phyloP scores from a whole-genome alignment of 2,113 vertebrate species.

The Alethe diademata region DNA sequence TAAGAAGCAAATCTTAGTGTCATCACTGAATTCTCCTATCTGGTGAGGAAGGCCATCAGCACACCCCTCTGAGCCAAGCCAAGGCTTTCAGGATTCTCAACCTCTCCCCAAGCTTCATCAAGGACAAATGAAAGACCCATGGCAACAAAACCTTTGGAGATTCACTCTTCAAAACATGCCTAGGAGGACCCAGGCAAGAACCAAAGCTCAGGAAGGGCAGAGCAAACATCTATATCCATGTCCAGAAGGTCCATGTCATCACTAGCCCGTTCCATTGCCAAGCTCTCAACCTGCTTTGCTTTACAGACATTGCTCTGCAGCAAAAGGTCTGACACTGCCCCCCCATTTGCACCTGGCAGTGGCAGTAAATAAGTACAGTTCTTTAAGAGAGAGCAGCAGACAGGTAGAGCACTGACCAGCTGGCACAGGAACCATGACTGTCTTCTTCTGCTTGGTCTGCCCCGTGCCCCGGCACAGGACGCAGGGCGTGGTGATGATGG shows the following conservation, averaged over 20 bases:
- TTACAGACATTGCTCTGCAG: neutral
- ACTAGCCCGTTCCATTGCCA: neutral
- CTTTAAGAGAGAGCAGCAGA: neutral
- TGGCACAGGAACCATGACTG: slow-evolving; percentile 90
- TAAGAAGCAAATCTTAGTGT: neutral
- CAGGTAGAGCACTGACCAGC: slow-evolving; percentile 80
- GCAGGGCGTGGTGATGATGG: slow-evolving; percentile 84
- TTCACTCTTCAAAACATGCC: neutral
- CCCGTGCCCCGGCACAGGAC: slow-evolving; percentile 84
- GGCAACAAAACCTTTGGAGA: neutral
- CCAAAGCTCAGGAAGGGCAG: neutral
- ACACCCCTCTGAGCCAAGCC: neutral
- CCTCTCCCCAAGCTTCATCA: neutral
- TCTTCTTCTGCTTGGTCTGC: slow-evolving; percentile 91
- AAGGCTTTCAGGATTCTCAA: neutral
- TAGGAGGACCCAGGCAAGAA: neutral
- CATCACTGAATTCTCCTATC: neutral
- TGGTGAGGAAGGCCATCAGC: neutral
- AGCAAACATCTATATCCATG: neutral
- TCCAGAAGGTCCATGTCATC: neutral
- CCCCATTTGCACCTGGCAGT: accelerated
- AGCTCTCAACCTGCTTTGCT: neutral
- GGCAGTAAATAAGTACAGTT: neutral
- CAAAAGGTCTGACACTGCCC: accelerated
- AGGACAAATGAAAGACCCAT: neutral